phyloP scores from a whole-genome alignment of 2,888 invertebrate genomes.

The Endotricha flammealis region DNA sequence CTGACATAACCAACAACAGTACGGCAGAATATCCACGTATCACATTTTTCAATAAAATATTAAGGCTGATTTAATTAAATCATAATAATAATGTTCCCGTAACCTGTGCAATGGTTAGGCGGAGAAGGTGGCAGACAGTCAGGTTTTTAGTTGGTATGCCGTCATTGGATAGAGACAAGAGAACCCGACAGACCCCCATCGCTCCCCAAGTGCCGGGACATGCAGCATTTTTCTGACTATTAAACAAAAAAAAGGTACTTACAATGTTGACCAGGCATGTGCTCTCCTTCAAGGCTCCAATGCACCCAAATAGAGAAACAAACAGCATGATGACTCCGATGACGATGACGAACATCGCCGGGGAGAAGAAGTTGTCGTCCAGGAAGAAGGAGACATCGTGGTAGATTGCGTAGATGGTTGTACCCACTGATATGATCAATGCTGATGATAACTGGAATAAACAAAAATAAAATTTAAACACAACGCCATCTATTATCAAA shows the following conservation, averaged over 20 bases:
- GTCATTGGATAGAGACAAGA: too few species aligned
- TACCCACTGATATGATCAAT: conserved; percentile 84
- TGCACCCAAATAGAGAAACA: conserved; percentile 93
- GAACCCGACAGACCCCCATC: too few species aligned
- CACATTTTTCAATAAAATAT: too few species aligned
- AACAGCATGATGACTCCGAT: conserved; percentile 90
- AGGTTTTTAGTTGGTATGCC: background rate
- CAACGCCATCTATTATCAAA: too few species aligned
- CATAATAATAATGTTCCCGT: too few species aligned
- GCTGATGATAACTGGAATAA: conserved; percentile 83
- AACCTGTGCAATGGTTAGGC: too few species aligned
- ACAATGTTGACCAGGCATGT: conserved; percentile 90
- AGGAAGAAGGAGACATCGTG: conserved; percentile 87
- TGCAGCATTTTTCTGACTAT: too few species aligned
- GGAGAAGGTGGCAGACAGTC: too few species aligned
- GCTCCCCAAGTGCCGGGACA: too few species aligned
- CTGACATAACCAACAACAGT: too few species aligned
- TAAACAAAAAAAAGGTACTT: conserved; percentile 29
- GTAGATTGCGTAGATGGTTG: conserved; percentile 83
- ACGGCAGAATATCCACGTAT: too few species aligned
- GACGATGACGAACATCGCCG: conserved; percentile 89
- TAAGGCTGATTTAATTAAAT: too few species aligned
- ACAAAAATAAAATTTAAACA: conserved; percentile 7
- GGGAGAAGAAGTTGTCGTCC: conserved; percentile 86
- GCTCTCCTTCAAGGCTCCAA: conserved; percentile 92